Evolutionary conservation across 1,140 invertebrate genomes (phyloP).

Genomic region (Nephila pilipes): DNA sequence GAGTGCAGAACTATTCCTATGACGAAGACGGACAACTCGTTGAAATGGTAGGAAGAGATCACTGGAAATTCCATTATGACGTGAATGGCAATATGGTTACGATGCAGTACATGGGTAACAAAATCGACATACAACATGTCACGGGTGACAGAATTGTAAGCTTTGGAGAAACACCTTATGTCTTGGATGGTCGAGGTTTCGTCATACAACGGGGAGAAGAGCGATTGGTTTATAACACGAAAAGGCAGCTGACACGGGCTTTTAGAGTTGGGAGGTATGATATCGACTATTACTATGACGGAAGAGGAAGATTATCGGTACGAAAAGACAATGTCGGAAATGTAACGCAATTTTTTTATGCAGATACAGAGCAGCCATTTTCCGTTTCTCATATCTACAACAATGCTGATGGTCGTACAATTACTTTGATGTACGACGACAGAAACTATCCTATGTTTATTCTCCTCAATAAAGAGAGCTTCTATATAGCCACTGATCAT

Average conservation of each 20-base stretch:
- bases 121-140: conserved; percentile 95
- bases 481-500: conserved; percentile 95
- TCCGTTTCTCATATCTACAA: conserved; percentile 94
- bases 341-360: conserved; percentile 96
- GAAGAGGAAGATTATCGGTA: conserved; percentile 90
- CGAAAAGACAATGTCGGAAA: conserved; percentile 95
- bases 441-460: conserved; percentile 89
- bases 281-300: conserved; percentile 96
- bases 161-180: conserved; percentile 85
- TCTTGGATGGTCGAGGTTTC: conserved; percentile 94
- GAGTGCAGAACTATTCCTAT: conserved; percentile 88
- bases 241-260: conserved; percentile 93
- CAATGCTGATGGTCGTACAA: conserved; percentile 90
- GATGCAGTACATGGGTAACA: conserved; percentile 91
- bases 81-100: conserved; percentile 96
- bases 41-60: conserved; percentile 92
- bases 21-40: conserved; percentile 93
- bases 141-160: conserved; percentile 92
- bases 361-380: conserved; percentile 90
- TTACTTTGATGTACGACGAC: conserved; percentile 93
- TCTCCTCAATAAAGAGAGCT: conserved; percentile 81
- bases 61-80: conserved; percentile 97
- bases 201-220: conserved; percentile 92
- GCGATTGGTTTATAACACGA: conserved; percentile 95
- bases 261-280: conserved; percentile 93